Evolutionary conservation across 2,888 invertebrate species (phyloP).

Genomic region (Actias luna): DNA sequence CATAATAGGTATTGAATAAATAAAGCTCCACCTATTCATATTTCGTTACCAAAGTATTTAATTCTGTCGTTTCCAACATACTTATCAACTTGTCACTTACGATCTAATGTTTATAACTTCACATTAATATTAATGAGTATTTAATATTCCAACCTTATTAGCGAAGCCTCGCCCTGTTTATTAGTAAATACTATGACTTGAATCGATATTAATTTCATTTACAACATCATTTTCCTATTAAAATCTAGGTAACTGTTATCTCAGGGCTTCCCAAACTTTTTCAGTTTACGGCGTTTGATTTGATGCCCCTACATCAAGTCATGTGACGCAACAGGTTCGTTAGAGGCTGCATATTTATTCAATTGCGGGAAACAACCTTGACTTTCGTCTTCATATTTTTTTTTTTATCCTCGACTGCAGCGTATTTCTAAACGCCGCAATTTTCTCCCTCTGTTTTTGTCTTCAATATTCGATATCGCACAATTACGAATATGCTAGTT

Average conservation of each 20-base stretch:
- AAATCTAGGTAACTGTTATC: not conserved
- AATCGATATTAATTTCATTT: not conserved
- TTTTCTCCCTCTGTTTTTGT: too few species aligned
- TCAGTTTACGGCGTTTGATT: too few species aligned
- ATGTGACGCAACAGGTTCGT: too few species aligned
- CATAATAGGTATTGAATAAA: not conserved
- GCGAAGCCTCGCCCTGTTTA: constrained; percentile 18
- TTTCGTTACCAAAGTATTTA: not conserved
- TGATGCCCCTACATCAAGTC: too few species aligned
- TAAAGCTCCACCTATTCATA: not conserved
- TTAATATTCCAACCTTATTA: constrained; percentile 27
- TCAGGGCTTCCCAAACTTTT: too few species aligned
- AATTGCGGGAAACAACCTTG: too few species aligned
- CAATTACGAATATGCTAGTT: too few species aligned
- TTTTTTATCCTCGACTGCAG: too few species aligned
- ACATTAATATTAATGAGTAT: constrained; percentile 25
- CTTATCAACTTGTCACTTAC: not conserved
- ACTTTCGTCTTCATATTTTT: too few species aligned
- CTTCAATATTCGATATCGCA: too few species aligned
- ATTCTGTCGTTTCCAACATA: not conserved
- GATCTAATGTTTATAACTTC: constrained; percentile 21
- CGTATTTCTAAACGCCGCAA: too few species aligned
- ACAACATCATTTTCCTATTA: not conserved
- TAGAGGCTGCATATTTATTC: too few species aligned
- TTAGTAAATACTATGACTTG: constrained; percentile 6